Percentiles rank a stretch among this genome's conserved stretches.
phyloP scores from a whole-genome alignment of 2,888 invertebrate genomes.

The Lamellibrachia columna region DNA sequence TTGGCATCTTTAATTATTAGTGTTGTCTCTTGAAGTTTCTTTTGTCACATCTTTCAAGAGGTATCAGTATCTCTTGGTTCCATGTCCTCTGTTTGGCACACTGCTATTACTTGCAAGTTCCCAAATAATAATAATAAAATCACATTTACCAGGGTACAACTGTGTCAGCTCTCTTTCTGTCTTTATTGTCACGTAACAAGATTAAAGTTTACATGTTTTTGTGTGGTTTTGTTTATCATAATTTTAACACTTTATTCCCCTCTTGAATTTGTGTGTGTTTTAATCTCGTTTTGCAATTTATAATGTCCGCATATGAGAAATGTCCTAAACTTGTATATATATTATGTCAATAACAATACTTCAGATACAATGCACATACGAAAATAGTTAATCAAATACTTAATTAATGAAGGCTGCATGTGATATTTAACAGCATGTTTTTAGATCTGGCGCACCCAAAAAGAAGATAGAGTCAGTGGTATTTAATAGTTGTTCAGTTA shows the following conservation, averaged over 20 bases:
- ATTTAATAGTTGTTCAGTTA: too few species aligned
- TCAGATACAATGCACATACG: background rate
- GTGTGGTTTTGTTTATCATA: background rate
- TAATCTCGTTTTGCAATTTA: background rate
- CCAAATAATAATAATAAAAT: background rate
- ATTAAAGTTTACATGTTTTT: background rate
- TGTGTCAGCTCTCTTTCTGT: background rate
- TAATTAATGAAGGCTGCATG: background rate
- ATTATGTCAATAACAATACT: background rate
- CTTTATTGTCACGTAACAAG: background rate
- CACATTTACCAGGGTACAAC: background rate
- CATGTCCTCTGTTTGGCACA: too few species aligned
- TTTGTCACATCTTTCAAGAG: too few species aligned
- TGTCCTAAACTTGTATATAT: background rate
- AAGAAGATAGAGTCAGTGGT: background rate
- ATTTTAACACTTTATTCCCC: background rate
- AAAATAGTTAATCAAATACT: background rate
- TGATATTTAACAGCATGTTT: conserved; percentile 4
- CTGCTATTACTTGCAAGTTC: background rate
- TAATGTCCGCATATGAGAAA: background rate
- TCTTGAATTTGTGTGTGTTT: background rate
- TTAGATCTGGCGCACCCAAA: background rate
- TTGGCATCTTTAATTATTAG: too few species aligned
- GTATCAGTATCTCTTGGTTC: too few species aligned
- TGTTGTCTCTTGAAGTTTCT: too few species aligned